phyloP scores from a whole-genome alignment of 1,140 invertebrate species.

The Conopomorpha cramerella region DNA sequence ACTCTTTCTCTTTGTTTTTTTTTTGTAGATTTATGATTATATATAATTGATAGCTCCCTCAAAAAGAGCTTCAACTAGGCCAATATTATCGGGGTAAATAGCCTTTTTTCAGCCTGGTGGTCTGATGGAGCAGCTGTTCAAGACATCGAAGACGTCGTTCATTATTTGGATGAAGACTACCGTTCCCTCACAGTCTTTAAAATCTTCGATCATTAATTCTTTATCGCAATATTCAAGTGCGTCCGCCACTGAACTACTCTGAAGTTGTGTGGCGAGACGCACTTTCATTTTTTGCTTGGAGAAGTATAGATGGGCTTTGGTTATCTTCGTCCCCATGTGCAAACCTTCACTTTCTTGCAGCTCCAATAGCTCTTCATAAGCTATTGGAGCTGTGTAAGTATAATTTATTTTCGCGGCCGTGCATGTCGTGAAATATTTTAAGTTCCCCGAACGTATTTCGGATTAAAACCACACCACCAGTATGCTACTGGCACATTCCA shows the following conservation, averaged over 20 bases:
- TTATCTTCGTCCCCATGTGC: not conserved
- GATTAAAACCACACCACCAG: not conserved
- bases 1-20: too few relatives aligned
- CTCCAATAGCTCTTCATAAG: not conserved
- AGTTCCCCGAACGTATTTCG: not conserved
- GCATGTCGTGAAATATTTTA: not conserved
- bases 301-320: not conserved
- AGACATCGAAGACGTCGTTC: slow-evolving; percentile 13
- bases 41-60: slow-evolving; percentile 5
- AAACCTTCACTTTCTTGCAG: not conserved
- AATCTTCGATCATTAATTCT: slow-evolving; percentile 12
- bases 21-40: too few relatives aligned
- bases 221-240: slow-evolving; percentile 1
- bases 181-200: slow-evolving; percentile 8
- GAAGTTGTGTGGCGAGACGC: not conserved
- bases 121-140: slow-evolving; percentile 6
- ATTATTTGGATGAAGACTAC: slow-evolving; percentile 7
- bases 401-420: not conserved
- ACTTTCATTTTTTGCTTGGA: not conserved
- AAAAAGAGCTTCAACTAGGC: slow-evolving; percentile 5
- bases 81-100: slow-evolving; percentile 8
- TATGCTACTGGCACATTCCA: slow-evolving; percentile 2
- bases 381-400: too few relatives aligned
- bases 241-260: not conserved
- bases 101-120: slow-evolving; percentile 8